Evolutionary conservation across 1,140 invertebrate genomes (phyloP).

Genomic region (Arctopsyche grandis): DNA sequence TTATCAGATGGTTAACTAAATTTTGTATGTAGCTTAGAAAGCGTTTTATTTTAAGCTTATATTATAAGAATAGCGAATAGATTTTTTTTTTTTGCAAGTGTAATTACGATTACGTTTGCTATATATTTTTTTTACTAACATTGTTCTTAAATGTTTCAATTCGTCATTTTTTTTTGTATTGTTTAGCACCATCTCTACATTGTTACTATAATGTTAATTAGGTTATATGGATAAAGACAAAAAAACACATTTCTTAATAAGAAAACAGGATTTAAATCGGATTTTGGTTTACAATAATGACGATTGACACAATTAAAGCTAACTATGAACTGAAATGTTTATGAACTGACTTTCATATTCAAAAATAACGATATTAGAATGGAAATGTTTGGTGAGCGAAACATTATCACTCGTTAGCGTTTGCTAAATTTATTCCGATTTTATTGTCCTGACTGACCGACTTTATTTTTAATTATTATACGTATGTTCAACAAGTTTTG

Average conservation of each 20-base stretch:
- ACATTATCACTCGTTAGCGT: not conserved
- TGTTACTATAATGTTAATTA: no score
- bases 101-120: no score
- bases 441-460: slow-evolving; percentile 4
- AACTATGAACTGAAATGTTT: not conserved
- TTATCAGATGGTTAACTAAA: no score
- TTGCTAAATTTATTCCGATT: not conserved
- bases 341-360: slow-evolving; percentile 19
- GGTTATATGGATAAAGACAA: no score
- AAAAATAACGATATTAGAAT: not conserved
- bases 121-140: not conserved
- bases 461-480: not conserved
- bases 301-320: not conserved
- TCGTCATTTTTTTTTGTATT: not conserved
- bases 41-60: no score
- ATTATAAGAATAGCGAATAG: no score
- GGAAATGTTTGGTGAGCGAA: no score
- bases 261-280: not conserved
- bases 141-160: not conserved
- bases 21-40: no score
- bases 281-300: not conserved
- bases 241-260: no score
- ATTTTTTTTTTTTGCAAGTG: no score
- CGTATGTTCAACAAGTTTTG: not conserved
- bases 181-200: no score